Evolutionary conservation across 2,113 vertebrate species (phyloP).

Genomic region (Corythaixoides concolor): DNA sequence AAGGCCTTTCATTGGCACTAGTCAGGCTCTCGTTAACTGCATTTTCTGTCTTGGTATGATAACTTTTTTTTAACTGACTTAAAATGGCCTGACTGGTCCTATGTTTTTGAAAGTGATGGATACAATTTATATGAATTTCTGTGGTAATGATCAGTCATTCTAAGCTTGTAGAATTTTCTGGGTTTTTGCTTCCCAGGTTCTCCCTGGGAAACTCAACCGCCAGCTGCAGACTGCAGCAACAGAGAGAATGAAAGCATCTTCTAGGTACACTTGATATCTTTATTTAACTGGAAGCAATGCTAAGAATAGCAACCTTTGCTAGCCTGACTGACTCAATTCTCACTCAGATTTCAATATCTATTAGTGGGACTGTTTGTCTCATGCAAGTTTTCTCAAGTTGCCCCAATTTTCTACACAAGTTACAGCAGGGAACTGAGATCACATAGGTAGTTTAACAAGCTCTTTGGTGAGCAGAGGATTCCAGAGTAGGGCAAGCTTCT

Average conservation of each 20-base stretch:
- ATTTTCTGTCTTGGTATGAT: background rate
- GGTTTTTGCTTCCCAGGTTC: background rate
- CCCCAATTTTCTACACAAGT: background rate
- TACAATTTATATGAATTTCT: background rate
- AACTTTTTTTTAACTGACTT: background rate
- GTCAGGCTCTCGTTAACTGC: background rate
- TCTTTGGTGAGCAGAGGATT: background rate
- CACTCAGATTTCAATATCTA: background rate
- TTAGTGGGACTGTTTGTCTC: background rate
- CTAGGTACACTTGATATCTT: background rate
- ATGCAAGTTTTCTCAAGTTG: background rate
- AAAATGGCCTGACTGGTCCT: background rate
- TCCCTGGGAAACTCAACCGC: background rate
- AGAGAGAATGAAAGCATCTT: background rate
- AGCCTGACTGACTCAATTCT: background rate
- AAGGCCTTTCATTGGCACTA: background rate
- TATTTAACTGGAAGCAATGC: background rate
- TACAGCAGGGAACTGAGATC: background rate
- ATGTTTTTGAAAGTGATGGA: background rate
- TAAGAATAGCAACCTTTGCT: constrained; percentile 4
- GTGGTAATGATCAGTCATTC: background rate
- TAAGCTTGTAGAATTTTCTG: background rate
- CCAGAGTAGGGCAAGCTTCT: background rate
- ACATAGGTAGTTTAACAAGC: background rate
- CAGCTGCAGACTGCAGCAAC: background rate